phyloP scores from a whole-genome alignment of 2,888 invertebrate species.

The Brachypterus glaber region DNA sequence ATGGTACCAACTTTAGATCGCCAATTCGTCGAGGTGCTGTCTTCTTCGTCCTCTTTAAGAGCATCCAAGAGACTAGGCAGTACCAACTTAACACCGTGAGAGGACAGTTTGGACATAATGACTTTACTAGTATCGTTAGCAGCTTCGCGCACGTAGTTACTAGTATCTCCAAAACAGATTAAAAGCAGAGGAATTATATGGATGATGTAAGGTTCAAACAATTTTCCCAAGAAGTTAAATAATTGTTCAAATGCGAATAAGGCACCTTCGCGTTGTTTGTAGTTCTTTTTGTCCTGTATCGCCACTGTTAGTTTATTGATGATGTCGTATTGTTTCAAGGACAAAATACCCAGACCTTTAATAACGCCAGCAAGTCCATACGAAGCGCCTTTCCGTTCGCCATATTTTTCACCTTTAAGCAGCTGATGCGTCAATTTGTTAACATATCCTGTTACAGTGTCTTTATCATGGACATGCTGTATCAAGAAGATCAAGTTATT shows the following conservation, averaged over 20 bases:
- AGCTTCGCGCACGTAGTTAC: slow-evolving; percentile 90
- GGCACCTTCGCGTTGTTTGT: slow-evolving; percentile 87
- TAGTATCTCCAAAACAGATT: slow-evolving; percentile 91
- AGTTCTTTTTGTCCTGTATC: slow-evolving; percentile 95
- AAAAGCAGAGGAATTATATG: slow-evolving; percentile 92
- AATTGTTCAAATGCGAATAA: slow-evolving; percentile 96
- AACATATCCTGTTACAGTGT: slow-evolving; percentile 81
- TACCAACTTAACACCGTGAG: slow-evolving; percentile 95
- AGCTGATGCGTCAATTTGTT: slow-evolving; percentile 78
- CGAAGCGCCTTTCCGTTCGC: slow-evolving; percentile 89
- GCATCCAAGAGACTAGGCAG: slow-evolving; percentile 88
- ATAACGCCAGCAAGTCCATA: slow-evolving; percentile 95
- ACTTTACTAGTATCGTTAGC: slow-evolving; percentile 95
- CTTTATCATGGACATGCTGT: slow-evolving; percentile 84
- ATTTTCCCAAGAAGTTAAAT: slow-evolving; percentile 85
- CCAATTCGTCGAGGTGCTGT: too few relatives aligned
- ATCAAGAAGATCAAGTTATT: slow-evolving; percentile 92
- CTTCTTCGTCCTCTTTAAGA: slow-evolving; percentile 91
- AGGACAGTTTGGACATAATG: slow-evolving; percentile 89
- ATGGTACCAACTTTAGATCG: slow-evolving; percentile 94
- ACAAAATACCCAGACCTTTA: slow-evolving; percentile 93
- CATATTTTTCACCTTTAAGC: slow-evolving; percentile 86
- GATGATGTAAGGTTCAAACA: slow-evolving; percentile 98
- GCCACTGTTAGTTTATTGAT: slow-evolving; percentile 89
- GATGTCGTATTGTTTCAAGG: slow-evolving; percentile 89